A percentile compares a stretch with the other conserved stretches of the same genome.
These are phyloP conservation scores for Tamias sibiricus DNA, from an alignment of 2,113 vertebrate genomes.

Conservation along the genomic window DNA sequence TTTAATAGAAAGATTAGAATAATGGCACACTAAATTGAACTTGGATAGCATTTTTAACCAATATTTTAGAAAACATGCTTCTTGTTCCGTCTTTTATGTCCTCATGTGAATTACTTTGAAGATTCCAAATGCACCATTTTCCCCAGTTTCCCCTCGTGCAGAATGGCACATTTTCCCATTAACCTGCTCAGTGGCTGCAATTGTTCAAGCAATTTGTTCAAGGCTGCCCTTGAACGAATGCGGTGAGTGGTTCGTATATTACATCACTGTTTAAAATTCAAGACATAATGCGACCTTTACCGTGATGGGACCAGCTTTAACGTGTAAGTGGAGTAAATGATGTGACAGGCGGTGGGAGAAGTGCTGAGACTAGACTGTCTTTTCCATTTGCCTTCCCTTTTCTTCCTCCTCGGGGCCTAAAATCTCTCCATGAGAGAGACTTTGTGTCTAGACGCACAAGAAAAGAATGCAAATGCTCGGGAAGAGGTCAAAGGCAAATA, in stretches of 20 bases:
- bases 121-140: background rate
- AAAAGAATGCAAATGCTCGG: background rate
- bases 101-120: constrained; percentile 53
- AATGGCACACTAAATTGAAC: constrained; percentile 58
- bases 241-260: background rate
- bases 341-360: background rate
- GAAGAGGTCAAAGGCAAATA: background rate
- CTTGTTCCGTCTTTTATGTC: constrained; percentile 56
- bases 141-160: background rate
- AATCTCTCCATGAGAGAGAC: background rate
- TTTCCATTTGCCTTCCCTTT: background rate
- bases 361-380: background rate
- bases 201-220: constrained; percentile 56
- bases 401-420: background rate
- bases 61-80: constrained; percentile 4
- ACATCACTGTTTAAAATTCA: constrained; percentile 62
- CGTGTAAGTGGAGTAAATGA: background rate
- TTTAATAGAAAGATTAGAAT: constrained; percentile 71
- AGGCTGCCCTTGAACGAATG: constrained; percentile 54
- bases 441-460: background rate
- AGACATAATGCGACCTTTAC: constrained; percentile 28
- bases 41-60: constrained; percentile 27
- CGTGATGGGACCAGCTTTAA: background rate
- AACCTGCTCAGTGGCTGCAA: background rate
- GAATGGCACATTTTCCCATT: background rate